Evolutionary conservation across 2,797 vertebrate genomes (phyloP).

Genomic region (Alectoris magna): DNA sequence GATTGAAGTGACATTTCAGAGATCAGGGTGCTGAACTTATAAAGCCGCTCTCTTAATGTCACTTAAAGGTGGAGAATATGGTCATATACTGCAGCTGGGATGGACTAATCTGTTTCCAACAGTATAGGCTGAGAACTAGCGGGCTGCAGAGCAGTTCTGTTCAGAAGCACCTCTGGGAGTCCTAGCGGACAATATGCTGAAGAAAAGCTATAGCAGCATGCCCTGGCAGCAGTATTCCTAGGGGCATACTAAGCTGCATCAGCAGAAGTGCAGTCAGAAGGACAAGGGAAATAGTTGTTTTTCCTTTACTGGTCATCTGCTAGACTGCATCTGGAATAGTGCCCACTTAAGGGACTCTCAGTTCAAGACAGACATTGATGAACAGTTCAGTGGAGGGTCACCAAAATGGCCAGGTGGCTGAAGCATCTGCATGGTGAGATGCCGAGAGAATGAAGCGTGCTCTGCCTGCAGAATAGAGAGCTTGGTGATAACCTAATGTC

Average conservation of each 20-base stretch:
- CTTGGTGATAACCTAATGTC: background rate
- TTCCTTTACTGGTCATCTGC: background rate
- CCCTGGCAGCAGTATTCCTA: background rate
- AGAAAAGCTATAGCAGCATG: background rate
- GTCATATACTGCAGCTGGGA: background rate
- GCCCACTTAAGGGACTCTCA: background rate
- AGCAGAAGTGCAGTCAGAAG: background rate
- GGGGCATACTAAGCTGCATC: background rate
- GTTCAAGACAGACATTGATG: background rate
- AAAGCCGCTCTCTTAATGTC: background rate
- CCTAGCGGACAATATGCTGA: background rate
- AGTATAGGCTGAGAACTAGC: background rate
- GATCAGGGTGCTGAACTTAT: background rate
- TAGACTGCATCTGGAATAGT: background rate
- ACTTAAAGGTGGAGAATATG: background rate
- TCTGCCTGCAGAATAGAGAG: background rate
- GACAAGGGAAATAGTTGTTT: background rate
- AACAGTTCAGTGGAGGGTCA: background rate
- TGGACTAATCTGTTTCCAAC: background rate
- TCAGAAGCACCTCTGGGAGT: background rate
- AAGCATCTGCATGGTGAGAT: background rate
- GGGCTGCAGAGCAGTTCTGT: background rate
- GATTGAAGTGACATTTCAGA: background rate
- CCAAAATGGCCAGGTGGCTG: background rate
- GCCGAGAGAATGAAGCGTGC: background rate